Base-by-base conservation (phyloP, 1,140 invertebrate genomes). In the Triops longicaudatus region DNA sequence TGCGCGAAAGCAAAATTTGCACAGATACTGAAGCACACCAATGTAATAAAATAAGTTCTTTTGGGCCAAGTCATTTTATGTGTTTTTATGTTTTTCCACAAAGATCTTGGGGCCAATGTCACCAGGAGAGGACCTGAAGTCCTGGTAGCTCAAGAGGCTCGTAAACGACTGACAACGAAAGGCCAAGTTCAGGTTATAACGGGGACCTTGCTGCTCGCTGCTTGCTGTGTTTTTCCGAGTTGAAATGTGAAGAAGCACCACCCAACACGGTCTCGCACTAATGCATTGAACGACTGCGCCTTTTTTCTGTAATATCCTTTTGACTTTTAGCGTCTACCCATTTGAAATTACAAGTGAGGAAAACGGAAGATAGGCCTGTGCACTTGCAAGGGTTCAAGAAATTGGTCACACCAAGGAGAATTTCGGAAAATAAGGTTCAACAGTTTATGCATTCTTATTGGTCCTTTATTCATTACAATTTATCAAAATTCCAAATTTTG, bases 141-240 rank as follows among this genome's bases (percentile, higher is more conserved):
- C 7, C 50, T 1, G 50, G 50, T 63, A 63, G 50, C 50, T 63
- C 50, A 63, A 63, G 50, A 22, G 50, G 50, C 22, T 63, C 7
- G 50, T 63, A 63, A 63, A 63, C 50, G 50, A 63, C 50, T 63
- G 50, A 63, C 50, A 22, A 63, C 17, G 50, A 63, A 63, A 63
- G 50, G 50, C 50, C 50, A 63, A 63, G 50, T 63, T 63, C 50
- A 63, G 50, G 50, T 63, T 63, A 63, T 63, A 63, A 63, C 50
- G 50, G 50, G 50, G 50, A 63, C 50, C 50, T 63, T 63, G 44
- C 44, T 63, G 44, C 44, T 63, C 22, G 50, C 50, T 22, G 50
- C 22, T 63, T 22, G 14, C 50, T 17, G 50, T 63, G 50, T 63
- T 22, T 17, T 63, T 22, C 22, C 6, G 50, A 7, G 10, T 63